These are phyloP conservation scores for Steinernema carpocapsae DNA, from an alignment of 2,888 invertebrate species.

Conservation along the genomic window DNA sequence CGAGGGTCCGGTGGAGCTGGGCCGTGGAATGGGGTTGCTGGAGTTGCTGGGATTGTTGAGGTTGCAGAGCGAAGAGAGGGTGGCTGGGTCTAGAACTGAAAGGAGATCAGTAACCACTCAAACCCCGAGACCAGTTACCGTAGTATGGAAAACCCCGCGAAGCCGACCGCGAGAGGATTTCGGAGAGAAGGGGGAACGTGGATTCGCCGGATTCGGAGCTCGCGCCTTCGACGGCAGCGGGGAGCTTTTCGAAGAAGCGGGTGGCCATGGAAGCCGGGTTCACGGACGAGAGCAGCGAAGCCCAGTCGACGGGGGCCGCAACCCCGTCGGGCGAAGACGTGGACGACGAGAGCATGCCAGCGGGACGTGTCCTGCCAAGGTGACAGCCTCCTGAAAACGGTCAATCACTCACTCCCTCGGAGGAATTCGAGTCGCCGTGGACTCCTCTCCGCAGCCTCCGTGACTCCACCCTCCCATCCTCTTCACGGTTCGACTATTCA, in stretches of 20 bases:
- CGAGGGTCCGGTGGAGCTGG: background rate
- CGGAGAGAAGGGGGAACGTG: background rate
- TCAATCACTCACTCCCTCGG: conserved; percentile 4
- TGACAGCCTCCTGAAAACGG: background rate
- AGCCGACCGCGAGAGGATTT: background rate
- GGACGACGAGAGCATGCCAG: no score
- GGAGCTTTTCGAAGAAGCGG: background rate
- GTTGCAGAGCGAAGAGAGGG: background rate
- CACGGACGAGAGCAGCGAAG: background rate
- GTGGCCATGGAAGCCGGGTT: background rate
- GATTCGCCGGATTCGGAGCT: background rate
- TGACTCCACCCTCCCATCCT: conserved; percentile 34
- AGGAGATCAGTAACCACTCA: background rate
- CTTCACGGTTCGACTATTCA: conserved; percentile 34
- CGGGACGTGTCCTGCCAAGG: background rate
- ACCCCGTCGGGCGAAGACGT: background rate
- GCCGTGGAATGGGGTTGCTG: background rate
- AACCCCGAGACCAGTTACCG: background rate
- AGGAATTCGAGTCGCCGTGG: background rate
- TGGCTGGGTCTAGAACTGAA: background rate
- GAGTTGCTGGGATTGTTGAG: no score
- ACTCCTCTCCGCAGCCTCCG: background rate
- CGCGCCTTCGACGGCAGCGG: background rate
- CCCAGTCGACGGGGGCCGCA: background rate
- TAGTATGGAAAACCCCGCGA: background rate